Evolutionary conservation across 1,140 invertebrate genomes (phyloP).

Genomic region (Archegozetes longisetosus): DNA sequence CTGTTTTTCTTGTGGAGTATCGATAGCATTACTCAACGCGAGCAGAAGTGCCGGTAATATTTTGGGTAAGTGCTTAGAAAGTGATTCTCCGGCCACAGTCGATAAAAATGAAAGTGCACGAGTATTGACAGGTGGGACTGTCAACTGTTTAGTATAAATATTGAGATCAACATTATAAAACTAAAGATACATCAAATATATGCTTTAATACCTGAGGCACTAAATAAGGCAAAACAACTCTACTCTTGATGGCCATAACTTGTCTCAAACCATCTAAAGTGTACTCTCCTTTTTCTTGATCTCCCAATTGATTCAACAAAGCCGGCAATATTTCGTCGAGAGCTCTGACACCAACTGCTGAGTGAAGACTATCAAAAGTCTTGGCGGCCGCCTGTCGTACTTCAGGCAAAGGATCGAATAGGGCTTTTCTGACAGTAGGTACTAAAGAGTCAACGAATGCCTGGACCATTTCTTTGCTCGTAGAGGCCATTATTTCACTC

Average conservation of each 20-base stretch:
- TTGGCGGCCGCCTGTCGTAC: constrained; percentile 85
- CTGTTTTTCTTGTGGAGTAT: constrained; percentile 46
- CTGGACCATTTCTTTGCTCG: constrained; percentile 82
- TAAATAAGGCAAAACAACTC: constrained; percentile 84
- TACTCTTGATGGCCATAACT: constrained; percentile 90
- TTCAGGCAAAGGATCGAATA: constrained; percentile 80
- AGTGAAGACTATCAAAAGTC: constrained; percentile 89
- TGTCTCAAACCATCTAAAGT: constrained; percentile 85
- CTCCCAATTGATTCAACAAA: constrained; percentile 55
- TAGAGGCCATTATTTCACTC: constrained; percentile 94
- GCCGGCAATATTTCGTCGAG: constrained; percentile 92
- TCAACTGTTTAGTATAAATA: constrained; percentile 41
- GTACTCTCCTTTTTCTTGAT: constrained; percentile 58
- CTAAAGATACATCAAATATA: background rate
- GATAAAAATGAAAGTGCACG: constrained; percentile 80
- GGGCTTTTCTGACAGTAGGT: constrained; percentile 84
- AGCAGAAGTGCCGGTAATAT: constrained; percentile 76
- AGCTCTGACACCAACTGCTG: constrained; percentile 78
- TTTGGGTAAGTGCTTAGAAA: constrained; percentile 76
- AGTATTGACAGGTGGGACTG: constrained; percentile 65
- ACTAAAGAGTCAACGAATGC: constrained; percentile 87
- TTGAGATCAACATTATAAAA: constrained; percentile 6
- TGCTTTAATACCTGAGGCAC: constrained; percentile 48
- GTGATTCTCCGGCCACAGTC: constrained; percentile 75
- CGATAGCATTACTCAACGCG: constrained; percentile 44